Evolutionary conservation across 1,140 invertebrate genomes (phyloP).

Genomic region (Apocrypta bakeri): DNA sequence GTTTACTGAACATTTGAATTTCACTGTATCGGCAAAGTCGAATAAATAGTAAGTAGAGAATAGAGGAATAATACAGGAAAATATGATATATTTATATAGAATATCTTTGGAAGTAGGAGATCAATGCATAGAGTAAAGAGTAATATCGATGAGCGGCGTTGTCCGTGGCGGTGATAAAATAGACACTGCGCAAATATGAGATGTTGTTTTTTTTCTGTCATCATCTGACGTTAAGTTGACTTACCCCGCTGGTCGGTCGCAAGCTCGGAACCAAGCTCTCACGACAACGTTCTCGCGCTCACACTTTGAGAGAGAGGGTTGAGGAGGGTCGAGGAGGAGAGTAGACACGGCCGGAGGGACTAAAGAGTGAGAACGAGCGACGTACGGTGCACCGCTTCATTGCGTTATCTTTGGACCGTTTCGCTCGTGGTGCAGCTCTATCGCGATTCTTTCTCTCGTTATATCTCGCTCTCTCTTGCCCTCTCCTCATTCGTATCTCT

Average conservation of each 20-base stretch:
- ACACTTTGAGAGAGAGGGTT: neutral
- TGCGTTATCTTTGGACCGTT: no score
- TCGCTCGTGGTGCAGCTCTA: no score
- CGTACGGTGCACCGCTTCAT: no score
- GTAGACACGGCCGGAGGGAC: neutral
- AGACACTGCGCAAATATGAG: neutral
- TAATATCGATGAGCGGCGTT: neutral
- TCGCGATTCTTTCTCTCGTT: neutral
- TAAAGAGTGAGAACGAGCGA: neutral
- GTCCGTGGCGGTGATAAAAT: no score
- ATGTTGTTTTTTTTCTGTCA: neutral
- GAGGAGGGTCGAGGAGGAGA: neutral
- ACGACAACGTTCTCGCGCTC: neutral
- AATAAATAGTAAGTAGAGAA: no score
- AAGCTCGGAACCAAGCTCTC: neutral
- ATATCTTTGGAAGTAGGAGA: neutral
- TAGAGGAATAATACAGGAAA: no score
- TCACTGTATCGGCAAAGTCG: no score
- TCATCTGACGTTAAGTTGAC: neutral
- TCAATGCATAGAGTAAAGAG: neutral
- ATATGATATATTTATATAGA: neutral
- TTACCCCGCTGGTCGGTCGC: neutral
- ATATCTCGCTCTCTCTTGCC: neutral
- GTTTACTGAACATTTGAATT: neutral
- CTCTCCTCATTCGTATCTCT: conserved; percentile 49